These are phyloP conservation scores for Yponomeuta plumbellus DNA, from an alignment of 2,888 invertebrate species.

Conservation along the genomic window DNA sequence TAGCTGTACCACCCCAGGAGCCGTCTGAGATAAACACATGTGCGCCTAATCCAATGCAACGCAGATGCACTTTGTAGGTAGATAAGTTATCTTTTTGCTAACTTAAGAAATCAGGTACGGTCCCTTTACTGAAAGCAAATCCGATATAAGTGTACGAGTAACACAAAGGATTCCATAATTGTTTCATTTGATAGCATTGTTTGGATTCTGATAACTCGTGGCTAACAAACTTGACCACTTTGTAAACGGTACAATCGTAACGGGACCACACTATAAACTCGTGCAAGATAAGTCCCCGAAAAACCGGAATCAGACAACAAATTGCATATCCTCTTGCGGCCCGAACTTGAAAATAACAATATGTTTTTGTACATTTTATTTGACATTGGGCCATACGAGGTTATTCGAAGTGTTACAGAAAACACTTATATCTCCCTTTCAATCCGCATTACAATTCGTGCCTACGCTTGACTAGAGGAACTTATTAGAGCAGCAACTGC, in stretches of 20 bases:
- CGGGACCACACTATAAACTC: slow-evolving; percentile 63
- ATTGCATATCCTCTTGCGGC: neutral
- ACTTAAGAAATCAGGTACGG: neutral
- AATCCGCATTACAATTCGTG: no score
- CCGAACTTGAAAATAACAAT: no score
- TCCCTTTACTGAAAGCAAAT: neutral
- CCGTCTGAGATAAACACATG: slow-evolving; percentile 7
- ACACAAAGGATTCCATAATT: neutral
- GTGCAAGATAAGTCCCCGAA: slow-evolving; percentile 33
- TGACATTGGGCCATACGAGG: no score
- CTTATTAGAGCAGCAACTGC: no score
- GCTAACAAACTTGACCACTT: slow-evolving; percentile 36
- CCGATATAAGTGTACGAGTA: neutral
- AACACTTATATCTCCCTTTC: no score
- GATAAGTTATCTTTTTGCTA: neutral
- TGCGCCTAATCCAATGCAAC: slow-evolving; percentile 6
- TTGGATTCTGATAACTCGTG: slow-evolving; percentile 1
- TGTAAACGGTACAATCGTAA: slow-evolving; percentile 67
- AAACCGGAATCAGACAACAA: slow-evolving; percentile 27
- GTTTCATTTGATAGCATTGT: slow-evolving; percentile 2
- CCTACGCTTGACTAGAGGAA: no score
- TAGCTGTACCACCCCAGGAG: neutral
- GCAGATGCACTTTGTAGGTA: slow-evolving; percentile 2
- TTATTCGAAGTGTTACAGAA: no score
- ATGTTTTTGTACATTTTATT: no score